Evolutionary conservation across 2,888 invertebrate genomes (phyloP).

Genomic region (Brachyptera putata): DNA sequence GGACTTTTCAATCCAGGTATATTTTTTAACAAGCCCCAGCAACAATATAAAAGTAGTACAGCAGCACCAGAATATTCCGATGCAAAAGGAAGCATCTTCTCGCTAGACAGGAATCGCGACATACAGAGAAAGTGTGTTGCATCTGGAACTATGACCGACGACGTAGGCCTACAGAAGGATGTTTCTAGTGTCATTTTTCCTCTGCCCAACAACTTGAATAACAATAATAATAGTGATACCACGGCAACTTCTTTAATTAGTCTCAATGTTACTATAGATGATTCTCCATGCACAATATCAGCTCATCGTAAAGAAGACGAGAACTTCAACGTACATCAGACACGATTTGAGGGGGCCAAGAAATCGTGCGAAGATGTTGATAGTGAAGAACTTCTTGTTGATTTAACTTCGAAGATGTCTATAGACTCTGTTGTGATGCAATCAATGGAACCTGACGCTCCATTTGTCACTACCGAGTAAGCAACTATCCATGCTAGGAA

Average conservation of each 20-base stretch:
- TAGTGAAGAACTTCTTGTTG: no score
- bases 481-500: no score
- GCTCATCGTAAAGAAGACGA: neutral
- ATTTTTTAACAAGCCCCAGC: constrained; percentile 28
- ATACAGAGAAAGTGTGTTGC: no score
- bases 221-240: neutral
- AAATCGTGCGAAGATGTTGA: constrained; percentile 3
- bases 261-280: neutral
- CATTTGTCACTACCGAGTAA: no score
- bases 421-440: no score
- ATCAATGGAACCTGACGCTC: no score
- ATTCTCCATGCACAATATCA: neutral
- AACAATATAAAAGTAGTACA: constrained; percentile 16
- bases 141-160: no score
- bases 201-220: no score
- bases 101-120: neutral
- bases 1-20: constrained; percentile 57
- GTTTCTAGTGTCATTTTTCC: no score
- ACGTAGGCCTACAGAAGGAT: no score
- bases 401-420: no score
- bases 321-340: neutral
- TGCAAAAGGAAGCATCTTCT: neutral
- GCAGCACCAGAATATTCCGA: neutral
- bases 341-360: neutral
- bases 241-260: neutral